Evolutionary conservation across 2,797 vertebrate genomes (phyloP).

Genomic region (Xenops minutus): DNA sequence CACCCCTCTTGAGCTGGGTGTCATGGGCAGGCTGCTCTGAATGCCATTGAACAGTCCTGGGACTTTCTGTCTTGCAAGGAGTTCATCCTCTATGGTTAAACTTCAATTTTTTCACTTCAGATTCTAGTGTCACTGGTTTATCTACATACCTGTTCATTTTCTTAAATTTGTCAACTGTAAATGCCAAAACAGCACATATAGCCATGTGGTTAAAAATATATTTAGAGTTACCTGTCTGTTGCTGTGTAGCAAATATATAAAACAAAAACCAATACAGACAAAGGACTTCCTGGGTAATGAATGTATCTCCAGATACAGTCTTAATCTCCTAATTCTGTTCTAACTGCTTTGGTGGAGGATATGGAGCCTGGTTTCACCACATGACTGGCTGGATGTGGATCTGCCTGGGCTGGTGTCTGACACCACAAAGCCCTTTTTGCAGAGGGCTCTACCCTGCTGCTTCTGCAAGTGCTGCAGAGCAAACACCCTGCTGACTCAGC

Average conservation of each 20-base stretch:
- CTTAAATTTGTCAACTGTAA: neutral
- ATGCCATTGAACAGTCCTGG: neutral
- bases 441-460: neutral
- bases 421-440: neutral
- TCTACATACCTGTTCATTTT: neutral
- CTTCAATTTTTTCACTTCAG: neutral
- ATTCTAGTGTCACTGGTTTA: neutral
- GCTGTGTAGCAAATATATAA: neutral
- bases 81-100: neutral
- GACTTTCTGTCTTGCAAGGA: neutral
- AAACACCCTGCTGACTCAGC: neutral
- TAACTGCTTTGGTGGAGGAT: neutral
- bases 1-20: neutral
- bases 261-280: neutral
- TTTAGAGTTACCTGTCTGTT: neutral
- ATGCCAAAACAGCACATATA: neutral
- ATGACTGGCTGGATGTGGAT: neutral
- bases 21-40: neutral
- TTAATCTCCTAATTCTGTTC: accelerated
- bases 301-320: neutral
- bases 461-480: neutral
- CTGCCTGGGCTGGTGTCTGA: neutral
- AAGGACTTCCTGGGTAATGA: neutral
- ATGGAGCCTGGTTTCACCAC: neutral
- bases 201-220: neutral